Evolutionary conservation across 2,113 vertebrate species (phyloP).

Genomic region (Ciconia boyciana): DNA sequence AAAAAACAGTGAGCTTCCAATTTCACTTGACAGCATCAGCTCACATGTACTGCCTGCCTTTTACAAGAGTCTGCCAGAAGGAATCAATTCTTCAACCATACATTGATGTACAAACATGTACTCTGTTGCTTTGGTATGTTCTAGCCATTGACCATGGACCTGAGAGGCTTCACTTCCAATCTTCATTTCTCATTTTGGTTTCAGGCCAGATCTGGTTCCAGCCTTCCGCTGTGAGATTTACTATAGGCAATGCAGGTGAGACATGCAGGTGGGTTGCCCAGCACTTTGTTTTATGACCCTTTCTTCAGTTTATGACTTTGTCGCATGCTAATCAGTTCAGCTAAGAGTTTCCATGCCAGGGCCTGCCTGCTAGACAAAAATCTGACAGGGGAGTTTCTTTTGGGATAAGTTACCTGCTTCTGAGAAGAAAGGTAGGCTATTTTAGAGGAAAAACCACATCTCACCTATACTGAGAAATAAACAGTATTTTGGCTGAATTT

Average conservation of each 20-base stretch:
- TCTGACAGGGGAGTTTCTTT: background rate
- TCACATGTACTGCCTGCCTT: background rate
- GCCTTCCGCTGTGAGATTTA: background rate
- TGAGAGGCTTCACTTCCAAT: background rate
- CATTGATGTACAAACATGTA: background rate
- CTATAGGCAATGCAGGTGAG: background rate
- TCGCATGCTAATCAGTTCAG: background rate
- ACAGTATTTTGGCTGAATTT: background rate
- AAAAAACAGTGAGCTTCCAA: slow-evolving; percentile 58
- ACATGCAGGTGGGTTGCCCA: background rate
- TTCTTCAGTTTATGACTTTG: background rate
- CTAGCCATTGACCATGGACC: background rate
- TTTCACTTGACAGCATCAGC: slow-evolving; percentile 52
- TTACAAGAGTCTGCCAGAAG: background rate
- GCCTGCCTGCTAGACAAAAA: background rate
- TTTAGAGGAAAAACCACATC: fast-evolving
- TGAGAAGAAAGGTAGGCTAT: background rate
- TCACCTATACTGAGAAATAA: background rate
- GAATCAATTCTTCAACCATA: slow-evolving; percentile 1
- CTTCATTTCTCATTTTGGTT: background rate
- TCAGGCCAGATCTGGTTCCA: background rate
- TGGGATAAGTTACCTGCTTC: background rate
- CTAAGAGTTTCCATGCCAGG: background rate
- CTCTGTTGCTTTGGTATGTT: background rate
- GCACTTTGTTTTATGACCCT: background rate